These are phyloP conservation scores for Ericerus pela DNA, from an alignment of 1,140 invertebrate genomes.

Conservation along the genomic window DNA sequence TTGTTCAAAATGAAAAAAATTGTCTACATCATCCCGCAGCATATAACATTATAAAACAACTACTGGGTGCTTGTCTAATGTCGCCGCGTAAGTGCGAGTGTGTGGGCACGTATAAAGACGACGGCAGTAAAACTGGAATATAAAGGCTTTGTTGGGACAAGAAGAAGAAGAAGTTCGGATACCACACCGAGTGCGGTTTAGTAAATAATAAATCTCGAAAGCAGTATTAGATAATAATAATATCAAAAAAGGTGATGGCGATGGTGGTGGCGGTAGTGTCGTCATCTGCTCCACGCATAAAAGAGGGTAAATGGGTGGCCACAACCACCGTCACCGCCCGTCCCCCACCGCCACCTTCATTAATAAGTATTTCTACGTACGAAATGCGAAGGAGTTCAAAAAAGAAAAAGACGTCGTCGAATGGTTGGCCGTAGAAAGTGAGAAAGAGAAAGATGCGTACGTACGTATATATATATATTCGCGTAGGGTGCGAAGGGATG, in stretches of 20 bases:
- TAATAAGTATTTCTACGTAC: constrained; percentile 6
- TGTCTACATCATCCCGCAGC: too few relatives aligned
- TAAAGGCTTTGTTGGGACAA: constrained; percentile 3
- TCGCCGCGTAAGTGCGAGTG: too few relatives aligned
- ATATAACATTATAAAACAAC: too few relatives aligned
- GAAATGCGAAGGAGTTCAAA: not conserved
- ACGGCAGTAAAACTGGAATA: constrained; percentile 2
- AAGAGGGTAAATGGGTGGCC: constrained; percentile 11
- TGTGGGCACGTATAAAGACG: too few relatives aligned
- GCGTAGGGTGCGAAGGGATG: too few relatives aligned
- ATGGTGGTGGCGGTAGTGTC: not conserved
- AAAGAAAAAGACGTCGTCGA: not conserved
- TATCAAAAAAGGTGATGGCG: too few relatives aligned
- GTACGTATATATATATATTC: too few relatives aligned
- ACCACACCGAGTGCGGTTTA: constrained; percentile 2
- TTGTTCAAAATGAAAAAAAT: too few relatives aligned
- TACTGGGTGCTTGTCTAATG: too few relatives aligned
- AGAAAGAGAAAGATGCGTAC: too few relatives aligned
- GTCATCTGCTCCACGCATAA: constrained; percentile 9
- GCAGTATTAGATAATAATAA: constrained; percentile 10
- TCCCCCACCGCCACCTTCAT: too few relatives aligned
- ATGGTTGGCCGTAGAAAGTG: not conserved
- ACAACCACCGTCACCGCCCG: too few relatives aligned
- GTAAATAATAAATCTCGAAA: constrained; percentile 11
- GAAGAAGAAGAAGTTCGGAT: constrained; percentile 10